Base-by-base conservation (phyloP, 1,140 invertebrate species). In the Phortica variegata region DNA sequence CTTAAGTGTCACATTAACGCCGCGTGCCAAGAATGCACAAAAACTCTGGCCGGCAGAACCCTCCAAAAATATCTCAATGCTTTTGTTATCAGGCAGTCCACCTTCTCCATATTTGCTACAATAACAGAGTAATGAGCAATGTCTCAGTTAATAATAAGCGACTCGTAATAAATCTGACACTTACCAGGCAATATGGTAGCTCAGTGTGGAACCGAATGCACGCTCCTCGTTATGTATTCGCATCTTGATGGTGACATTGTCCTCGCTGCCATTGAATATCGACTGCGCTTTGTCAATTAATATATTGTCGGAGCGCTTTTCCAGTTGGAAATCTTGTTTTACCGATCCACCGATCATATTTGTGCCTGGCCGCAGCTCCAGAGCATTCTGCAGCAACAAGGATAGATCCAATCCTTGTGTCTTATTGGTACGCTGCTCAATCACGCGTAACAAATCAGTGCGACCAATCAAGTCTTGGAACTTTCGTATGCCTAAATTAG, bases 11-110 rank as follows among this genome's bases (percentile, higher is more conserved):
- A 97, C 87, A 54, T 86, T 86, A 48, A 98, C 83, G 21, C 97
- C 97, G 50, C 87, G 89, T 0, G 90, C 86, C 51, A 99, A 78
- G 79, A 99, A 99, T n/a, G 96, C 95, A 77, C 97, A 95, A 79
- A 99, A 98, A 73, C 94, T 98, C 79, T 99, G 97, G 21, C 97
- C 97, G 19, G 95, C 97, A n/a, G 93, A 95, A 7, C 97, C 97
- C 52, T 79, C 88, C 23, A 98, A 77, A 39, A 83, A 84, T 31
- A 99, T 90, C 56, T 91, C 86, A 48, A 99, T 93, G 52, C 85
- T 88, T 53, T 86, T 85, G 31, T 79, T 82, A 2, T 87, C 84
- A 7, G 94, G 91, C 17, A 99, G 78, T 33, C 97, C 96, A 21
- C 81, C 79, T 58, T 98, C 95, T 10, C 90, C 87, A 75, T 86